Conservation (phyloP, 1,140 invertebrate genomes). For the Danaus melanippus region DNA sequence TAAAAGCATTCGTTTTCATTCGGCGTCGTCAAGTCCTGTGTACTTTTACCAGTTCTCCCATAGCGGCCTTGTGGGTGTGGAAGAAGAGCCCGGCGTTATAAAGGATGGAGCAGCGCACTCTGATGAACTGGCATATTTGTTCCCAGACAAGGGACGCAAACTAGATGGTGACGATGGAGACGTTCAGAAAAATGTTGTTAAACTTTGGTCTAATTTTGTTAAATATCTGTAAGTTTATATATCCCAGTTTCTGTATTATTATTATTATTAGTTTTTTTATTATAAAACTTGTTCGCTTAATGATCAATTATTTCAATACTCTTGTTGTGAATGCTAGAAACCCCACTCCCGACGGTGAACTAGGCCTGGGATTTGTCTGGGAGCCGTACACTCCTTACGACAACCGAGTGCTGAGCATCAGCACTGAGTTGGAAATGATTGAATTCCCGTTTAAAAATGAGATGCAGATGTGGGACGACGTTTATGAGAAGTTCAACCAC, state of each 20-base stretch:
- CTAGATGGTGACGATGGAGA: slow-evolving; percentile 36
- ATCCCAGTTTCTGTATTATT: background rate
- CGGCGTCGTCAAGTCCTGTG: slow-evolving; percentile 26
- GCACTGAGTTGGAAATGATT: slow-evolving; percentile 32
- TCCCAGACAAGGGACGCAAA: slow-evolving; percentile 28
- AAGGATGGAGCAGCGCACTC: slow-evolving; percentile 54
- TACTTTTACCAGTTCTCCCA: slow-evolving; percentile 57
- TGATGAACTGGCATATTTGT: slow-evolving; percentile 53
- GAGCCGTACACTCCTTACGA: slow-evolving; percentile 21
- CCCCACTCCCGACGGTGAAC: slow-evolving; percentile 24
- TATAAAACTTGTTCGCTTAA: no score
- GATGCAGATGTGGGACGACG: slow-evolving; percentile 41
- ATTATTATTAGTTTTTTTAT: background rate
- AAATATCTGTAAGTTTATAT: slow-evolving; percentile 48
- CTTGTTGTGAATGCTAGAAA: slow-evolving; percentile 27
- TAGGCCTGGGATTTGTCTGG: slow-evolving; percentile 24
- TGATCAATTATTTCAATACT: background rate
- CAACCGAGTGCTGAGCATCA: slow-evolving; percentile 40
- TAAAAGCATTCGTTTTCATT: no score
- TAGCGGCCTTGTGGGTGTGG: slow-evolving; percentile 34
- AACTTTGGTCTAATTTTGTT: slow-evolving; percentile 54
- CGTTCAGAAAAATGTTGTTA: slow-evolving; percentile 36
- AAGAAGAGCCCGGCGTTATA: slow-evolving; percentile 24
- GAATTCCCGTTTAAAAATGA: slow-evolving; percentile 28
- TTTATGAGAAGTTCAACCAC: slow-evolving; percentile 53